Conservation (phyloP, 2,113 vertebrate species). For the Panthera tigris region DNA sequence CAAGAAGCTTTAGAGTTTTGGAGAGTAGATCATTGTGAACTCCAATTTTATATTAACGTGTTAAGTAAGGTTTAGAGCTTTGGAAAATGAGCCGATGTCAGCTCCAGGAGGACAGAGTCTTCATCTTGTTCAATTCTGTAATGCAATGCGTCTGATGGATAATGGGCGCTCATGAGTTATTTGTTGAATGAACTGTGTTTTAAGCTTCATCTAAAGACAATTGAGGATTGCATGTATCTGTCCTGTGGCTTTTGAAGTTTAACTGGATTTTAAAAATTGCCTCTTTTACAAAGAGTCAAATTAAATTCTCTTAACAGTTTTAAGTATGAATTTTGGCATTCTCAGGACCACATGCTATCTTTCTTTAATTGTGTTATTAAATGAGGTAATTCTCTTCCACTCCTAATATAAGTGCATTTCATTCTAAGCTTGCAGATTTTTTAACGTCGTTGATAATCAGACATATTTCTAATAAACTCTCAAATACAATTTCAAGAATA, state of each 20-base stretch:
- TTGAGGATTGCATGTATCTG: background rate
- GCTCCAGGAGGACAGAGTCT: background rate
- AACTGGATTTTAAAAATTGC: constrained; percentile 20
- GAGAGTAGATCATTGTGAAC: background rate
- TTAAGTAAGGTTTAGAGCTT: constrained; percentile 12
- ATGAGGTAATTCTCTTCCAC: background rate
- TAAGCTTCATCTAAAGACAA: background rate
- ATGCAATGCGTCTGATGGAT: background rate
- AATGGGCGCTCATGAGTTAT: background rate
- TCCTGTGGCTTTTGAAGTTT: background rate
- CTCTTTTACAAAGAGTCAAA: background rate
- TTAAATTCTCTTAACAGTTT: background rate
- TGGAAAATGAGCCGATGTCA: constrained; percentile 5
- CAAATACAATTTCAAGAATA: constrained; percentile 3
- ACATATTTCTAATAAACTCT: constrained; percentile 20
- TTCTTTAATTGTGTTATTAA: background rate
- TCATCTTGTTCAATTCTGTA: background rate
- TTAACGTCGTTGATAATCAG: background rate
- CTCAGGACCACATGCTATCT: background rate
- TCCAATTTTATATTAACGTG: background rate
- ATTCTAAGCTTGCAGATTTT: constrained; percentile 9
- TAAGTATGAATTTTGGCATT: background rate
- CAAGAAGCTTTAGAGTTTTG: background rate
- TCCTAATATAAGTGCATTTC: background rate
- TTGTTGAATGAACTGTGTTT: constrained; percentile 3